Evolutionary conservation across 1,140 invertebrate genomes (phyloP), one percentile per base, ranked within the genome.

Genomic region (Drosophila micromelanica): DNA sequence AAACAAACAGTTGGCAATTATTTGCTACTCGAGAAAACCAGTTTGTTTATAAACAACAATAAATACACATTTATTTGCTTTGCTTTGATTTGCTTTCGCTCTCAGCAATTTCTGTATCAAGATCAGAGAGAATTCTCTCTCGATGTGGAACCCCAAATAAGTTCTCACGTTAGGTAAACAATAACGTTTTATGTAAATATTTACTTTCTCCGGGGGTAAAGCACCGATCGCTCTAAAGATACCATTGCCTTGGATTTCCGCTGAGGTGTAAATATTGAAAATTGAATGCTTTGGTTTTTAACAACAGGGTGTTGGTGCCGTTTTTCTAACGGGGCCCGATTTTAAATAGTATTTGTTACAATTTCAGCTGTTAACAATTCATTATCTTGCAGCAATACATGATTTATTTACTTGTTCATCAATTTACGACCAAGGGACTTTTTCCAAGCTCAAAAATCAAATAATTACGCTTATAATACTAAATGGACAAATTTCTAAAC

Each of bases 41-140:
- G 71, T 73, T 70, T 73, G 65, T 69, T 73, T 73, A 73, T 56
- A 73, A 73, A 73, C 64, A 73, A 62, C 32, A 62, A 49, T 56
- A 61, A 23, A 9, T n/a, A 35, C 32, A 35, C 6, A 11, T 51
- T 67, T 2, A 5, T 1, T 20, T 20, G 2, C 20, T 20, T 20
- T 20, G 20, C 20, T 20, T 20, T 20, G 20, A 1, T 20, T 20
- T 20, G 17, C 5, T 37, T 32, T 32, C 30, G 32, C 2, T 35
- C 32, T 35, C 8, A 32, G 30, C 3, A 32, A 48, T 40, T 48
- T 60, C 38, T 7, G 3, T 6, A 20, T 30, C 48, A 27, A 5
- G 2, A 3, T 23, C 3, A 7, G n/a, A 42, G 37, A 57, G 54
- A 23, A 42, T 30, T 52, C 13, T 5, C 6, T 52, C 49, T 12